Evolutionary conservation across 2,113 vertebrate genomes (phyloP), one percentile per base, ranked within the genome.

Genomic region (Saccopteryx bilineata): DNA sequence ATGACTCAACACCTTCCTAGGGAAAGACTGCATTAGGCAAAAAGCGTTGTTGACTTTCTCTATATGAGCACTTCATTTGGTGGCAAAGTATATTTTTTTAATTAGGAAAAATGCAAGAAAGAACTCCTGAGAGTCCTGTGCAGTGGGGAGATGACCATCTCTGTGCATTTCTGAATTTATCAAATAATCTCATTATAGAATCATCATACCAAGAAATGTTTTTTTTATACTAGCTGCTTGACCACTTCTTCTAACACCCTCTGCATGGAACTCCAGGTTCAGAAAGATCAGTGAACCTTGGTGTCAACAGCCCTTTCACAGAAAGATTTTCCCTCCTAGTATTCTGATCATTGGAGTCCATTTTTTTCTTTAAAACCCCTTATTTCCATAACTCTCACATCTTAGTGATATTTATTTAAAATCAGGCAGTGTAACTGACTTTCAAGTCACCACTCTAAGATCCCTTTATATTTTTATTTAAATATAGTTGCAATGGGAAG

Each of bases 61-160:
- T 66, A 8, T 61, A 9, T 82, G 87, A 92, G 24, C 48, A 91
- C 69, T 82, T 94, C 81, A 68, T 7, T 31, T 79, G 18, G 17
- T 65, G 28, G 58, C 10, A 63, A 65, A 66, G 21, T 71, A 75
- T 54, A 61, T 80, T 28, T 96, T 74, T 96, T 61, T 96, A 85
- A 92, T 91, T 88, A 82, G 33, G 48, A 60, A 72, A 83, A 87
- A 87, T 92, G 28, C 19, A 85, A 68, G 84, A 58, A 95, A 71
- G 23, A 1, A 71, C 56, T 81, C n/a, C 76, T 33, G 28, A 86
- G 39, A 94, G 12, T 81, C 33, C 68, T 63, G 24, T 48, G 33
- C 75, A 52, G 31, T 81, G 26, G 61, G 7, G 60, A 71, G 52
- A 7, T 90, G 50, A 46, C 26, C 50, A 86, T 39, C 12, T 75